A percentile compares a stretch with the other conserved stretches of the same genome.
Evolutionary conservation across 2,888 invertebrate genomes (phyloP).

Genomic region (Endomychus coccineus): DNA sequence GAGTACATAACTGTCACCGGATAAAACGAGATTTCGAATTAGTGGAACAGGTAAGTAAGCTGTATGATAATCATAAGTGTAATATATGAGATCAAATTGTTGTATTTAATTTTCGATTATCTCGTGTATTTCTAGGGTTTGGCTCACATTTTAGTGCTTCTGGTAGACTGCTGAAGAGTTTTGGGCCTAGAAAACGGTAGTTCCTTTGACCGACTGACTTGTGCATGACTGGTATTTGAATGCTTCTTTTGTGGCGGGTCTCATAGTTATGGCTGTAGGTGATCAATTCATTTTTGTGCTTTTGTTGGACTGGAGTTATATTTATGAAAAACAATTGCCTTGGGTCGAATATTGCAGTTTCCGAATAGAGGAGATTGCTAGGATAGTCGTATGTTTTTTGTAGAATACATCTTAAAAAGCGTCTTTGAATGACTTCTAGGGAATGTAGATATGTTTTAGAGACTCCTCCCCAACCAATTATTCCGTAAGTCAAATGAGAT

Average conservation of each 20-base stretch:
- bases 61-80: too few species aligned
- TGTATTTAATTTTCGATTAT: too few species aligned
- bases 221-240: not conserved
- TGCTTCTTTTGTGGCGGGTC: not conserved
- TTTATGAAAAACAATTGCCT: not conserved
- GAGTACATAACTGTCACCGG: too few species aligned
- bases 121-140: too few species aligned
- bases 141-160: too few species aligned
- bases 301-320: not conserved
- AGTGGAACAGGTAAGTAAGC: too few species aligned
- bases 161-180: too few species aligned
- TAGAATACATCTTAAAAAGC: constrained; percentile 1
- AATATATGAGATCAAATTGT: too few species aligned
- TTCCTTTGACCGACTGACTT: not conserved
- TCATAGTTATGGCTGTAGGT: not conserved
- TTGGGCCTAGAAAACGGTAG: constrained; percentile 1
- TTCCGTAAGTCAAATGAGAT: constrained; percentile 1
- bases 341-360: not conserved
- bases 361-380: constrained; percentile 1
- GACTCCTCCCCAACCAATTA: constrained; percentile 1
- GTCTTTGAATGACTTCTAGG: constrained; percentile 2
- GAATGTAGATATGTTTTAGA: not conserved
- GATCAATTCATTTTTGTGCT: not conserved
- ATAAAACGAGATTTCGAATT: too few species aligned
- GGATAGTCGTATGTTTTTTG: not conserved